Conservation (phyloP, 2,888 invertebrate genomes). For the Lasius platythorax region DNA sequence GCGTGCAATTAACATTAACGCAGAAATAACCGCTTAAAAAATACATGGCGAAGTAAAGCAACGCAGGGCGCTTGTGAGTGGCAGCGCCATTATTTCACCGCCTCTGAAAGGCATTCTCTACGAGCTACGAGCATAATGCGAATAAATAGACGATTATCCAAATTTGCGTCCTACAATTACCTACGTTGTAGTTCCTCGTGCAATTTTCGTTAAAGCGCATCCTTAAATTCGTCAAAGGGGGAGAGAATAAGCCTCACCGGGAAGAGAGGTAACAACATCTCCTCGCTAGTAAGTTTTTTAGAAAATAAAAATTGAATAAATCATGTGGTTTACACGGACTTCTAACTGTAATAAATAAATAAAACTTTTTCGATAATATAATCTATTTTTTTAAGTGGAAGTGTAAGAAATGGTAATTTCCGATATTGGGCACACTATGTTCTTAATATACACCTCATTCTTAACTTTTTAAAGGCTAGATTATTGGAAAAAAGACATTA, state of each 20-base stretch:
- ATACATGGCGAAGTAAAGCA: slow-evolving; percentile 19
- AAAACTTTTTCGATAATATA: too few relatives aligned
- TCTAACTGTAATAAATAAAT: too few relatives aligned
- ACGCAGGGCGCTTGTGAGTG: slow-evolving; percentile 25
- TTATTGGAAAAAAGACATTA: too few relatives aligned
- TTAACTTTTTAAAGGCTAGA: too few relatives aligned
- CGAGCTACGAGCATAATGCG: neutral
- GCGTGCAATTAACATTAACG: slow-evolving; percentile 45
- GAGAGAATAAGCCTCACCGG: neutral
- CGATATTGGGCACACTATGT: too few relatives aligned
- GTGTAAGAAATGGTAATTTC: too few relatives aligned
- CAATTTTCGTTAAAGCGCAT: neutral
- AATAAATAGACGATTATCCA: slow-evolving; percentile 18
- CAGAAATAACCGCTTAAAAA: slow-evolving; percentile 44
- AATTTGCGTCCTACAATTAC: slow-evolving; percentile 27
- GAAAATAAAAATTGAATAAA: too few relatives aligned
- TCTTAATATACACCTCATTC: too few relatives aligned
- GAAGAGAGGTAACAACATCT: neutral
- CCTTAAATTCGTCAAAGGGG: neutral
- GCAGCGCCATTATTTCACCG: slow-evolving; percentile 17
- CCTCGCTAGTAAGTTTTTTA: too few relatives aligned
- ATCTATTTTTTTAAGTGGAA: too few relatives aligned
- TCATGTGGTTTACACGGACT: too few relatives aligned
- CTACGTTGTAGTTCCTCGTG: neutral
- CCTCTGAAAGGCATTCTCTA: neutral